Evolutionary conservation across 2,888 invertebrate species (phyloP).

Genomic region (Nephrotoma guestfalica): DNA sequence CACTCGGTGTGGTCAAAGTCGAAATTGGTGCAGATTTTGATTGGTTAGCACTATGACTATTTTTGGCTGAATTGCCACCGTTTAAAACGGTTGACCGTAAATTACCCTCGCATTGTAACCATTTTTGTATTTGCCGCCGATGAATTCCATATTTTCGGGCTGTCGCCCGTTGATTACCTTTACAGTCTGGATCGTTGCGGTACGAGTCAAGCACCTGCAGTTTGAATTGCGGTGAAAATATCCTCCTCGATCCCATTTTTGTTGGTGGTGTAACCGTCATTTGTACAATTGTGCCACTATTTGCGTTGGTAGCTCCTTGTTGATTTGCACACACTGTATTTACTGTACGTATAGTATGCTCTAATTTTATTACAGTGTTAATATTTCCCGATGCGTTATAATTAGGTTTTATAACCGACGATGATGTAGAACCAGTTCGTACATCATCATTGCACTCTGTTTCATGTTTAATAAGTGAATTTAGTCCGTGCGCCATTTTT

Average conservation of each 20-base stretch:
- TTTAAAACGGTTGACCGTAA: conserved; percentile 57
- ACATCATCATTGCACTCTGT: conserved; percentile 20
- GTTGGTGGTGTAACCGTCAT: conserved; percentile 29
- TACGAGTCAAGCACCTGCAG: conserved; percentile 79
- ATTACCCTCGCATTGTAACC: conserved; percentile 73
- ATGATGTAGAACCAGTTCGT: conserved; percentile 4
- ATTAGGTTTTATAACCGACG: conserved; percentile 5
- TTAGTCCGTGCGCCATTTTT: conserved; percentile 43
- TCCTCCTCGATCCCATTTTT: conserved; percentile 66
- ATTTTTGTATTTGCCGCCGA: conserved; percentile 80
- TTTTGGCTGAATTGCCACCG: conserved; percentile 21
- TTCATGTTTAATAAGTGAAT: conserved; percentile 36
- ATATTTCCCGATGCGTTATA: not conserved
- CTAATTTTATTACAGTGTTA: conserved; percentile 14
- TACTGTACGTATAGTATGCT: not conserved
- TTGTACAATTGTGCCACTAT: not conserved
- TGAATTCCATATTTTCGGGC: conserved; percentile 84
- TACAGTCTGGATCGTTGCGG: conserved; percentile 70
- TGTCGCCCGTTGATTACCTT: conserved; percentile 79
- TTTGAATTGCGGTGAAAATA: conserved; percentile 81
- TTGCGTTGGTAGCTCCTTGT: not conserved
- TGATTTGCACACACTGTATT: not conserved
- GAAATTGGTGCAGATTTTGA: not conserved
- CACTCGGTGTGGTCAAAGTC: conserved; percentile 13
- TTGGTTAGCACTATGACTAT: conserved; percentile 7